Percentiles rank a stretch among this genome's conserved stretches.
These are phyloP conservation scores for Plagodis dolabraria DNA, from an alignment of 2,888 invertebrate genomes.

Conservation along the genomic window DNA sequence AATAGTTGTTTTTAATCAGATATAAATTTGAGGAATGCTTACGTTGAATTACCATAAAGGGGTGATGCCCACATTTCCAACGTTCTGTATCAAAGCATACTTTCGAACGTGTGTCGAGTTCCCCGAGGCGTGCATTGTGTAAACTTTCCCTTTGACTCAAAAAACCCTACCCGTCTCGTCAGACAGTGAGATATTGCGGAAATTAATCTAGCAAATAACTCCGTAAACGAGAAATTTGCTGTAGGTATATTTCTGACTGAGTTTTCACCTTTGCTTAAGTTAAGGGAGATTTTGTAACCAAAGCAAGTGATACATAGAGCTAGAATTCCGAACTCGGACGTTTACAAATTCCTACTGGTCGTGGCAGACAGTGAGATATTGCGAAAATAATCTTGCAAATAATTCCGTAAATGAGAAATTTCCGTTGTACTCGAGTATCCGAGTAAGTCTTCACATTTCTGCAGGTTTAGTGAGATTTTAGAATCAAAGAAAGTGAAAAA, in stretches of 20 bases:
- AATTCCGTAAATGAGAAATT: conserved; percentile 2
- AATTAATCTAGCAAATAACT: conserved; percentile 15
- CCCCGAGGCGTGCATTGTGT: conserved; percentile 6
- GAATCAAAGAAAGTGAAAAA: too few relatives aligned
- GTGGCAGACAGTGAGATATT: conserved; percentile 3
- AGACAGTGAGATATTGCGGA: conserved; percentile 6
- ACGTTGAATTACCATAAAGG: neutral
- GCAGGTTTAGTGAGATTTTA: too few relatives aligned
- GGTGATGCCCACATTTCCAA: conserved; percentile 1
- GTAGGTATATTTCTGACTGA: neutral
- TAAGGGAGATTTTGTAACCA: too few relatives aligned
- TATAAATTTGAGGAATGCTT: too few relatives aligned
- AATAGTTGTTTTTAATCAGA: too few relatives aligned
- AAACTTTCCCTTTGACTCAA: conserved; percentile 29
- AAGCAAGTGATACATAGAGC: too few relatives aligned
- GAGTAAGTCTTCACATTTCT: neutral
- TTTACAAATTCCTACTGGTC: neutral
- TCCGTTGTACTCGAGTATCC: neutral
- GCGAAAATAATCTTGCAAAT: conserved; percentile 11
- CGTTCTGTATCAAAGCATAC: conserved; percentile 20
- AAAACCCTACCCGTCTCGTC: neutral
- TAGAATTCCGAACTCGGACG: too few relatives aligned
- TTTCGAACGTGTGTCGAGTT: conserved; percentile 5
- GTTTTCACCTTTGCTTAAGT: too few relatives aligned
- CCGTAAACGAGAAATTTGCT: neutral